Conservation (phyloP, 2,113 vertebrate species). For the Cardinalis cardinalis region DNA sequence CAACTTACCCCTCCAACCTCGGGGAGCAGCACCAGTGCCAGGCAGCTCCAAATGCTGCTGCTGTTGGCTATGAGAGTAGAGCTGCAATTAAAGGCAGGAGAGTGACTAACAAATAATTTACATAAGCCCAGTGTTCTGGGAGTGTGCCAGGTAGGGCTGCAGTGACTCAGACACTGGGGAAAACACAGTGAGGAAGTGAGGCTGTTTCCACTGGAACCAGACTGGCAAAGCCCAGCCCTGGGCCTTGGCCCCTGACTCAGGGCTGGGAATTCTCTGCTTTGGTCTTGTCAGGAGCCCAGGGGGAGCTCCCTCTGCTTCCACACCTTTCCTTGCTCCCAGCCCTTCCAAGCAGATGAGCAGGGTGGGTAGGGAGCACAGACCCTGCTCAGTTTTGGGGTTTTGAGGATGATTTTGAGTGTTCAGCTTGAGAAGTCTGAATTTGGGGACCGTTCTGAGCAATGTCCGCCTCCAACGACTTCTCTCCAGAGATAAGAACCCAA, state of each 20-base stretch:
- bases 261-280: not conserved
- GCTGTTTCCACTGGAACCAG: not conserved
- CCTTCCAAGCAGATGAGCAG: too few relatives aligned
- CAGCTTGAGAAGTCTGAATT: not conserved
- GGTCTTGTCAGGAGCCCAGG: rapidly evolving
- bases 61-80: not conserved
- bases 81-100: constrained; percentile 20
- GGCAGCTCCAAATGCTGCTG: not conserved
- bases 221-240: not conserved
- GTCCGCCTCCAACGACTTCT: not conserved
- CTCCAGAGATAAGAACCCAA: not conserved
- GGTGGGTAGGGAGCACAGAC: not conserved
- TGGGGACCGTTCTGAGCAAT: not conserved
- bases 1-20: not conserved
- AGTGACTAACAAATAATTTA: constrained; percentile 28
- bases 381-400: rapidly evolving
- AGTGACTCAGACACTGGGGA: not conserved
- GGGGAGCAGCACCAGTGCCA: not conserved
- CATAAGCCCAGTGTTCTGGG: not conserved
- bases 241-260: rapidly evolving
- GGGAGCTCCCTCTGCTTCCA: not conserved
- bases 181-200: not conserved
- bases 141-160: not conserved
- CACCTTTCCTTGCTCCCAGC: not conserved
- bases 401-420: not conserved